Evolutionary conservation across 2,797 vertebrate genomes (phyloP).

Genomic region (Tiaroga cobitis): DNA sequence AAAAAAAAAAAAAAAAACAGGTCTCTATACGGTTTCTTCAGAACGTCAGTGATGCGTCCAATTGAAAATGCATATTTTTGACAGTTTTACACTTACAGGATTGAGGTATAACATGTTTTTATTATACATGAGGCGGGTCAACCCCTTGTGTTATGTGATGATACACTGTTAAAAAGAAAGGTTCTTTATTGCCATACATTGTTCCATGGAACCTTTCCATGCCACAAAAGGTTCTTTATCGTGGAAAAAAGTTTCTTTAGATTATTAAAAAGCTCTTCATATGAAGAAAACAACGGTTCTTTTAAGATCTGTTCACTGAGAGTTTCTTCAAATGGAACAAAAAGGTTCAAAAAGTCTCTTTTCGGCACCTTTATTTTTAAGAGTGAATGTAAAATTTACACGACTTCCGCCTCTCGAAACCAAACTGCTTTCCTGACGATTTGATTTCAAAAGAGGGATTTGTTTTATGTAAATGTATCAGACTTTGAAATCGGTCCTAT

Average conservation of each 20-base stretch:
- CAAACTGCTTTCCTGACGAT: neutral
- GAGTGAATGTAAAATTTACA: neutral
- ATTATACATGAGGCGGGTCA: neutral
- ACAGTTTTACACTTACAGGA: too few relatives aligned
- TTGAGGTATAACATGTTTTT: neutral
- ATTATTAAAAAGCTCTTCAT: neutral
- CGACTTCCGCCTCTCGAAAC: neutral
- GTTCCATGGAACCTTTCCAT: neutral
- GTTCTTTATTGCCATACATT: neutral
- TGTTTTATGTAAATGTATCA: neutral
- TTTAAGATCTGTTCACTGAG: neutral
- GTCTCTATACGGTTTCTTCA: neutral
- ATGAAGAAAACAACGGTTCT: neutral
- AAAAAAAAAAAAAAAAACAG: neutral
- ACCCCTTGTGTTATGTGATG: neutral
- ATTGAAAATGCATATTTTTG: neutral
- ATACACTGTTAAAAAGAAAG: neutral
- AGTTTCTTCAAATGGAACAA: neutral
- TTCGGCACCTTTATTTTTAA: neutral
- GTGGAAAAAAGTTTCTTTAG: neutral
- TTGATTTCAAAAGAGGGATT: neutral
- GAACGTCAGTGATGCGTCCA: neutral
- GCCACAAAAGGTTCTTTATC: neutral
- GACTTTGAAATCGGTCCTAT: too few relatives aligned
- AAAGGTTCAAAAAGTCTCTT: neutral